These are phyloP conservation scores for Sardinella longiceps DNA, from an alignment of 2,797 vertebrate genomes.

Conservation along the genomic window DNA sequence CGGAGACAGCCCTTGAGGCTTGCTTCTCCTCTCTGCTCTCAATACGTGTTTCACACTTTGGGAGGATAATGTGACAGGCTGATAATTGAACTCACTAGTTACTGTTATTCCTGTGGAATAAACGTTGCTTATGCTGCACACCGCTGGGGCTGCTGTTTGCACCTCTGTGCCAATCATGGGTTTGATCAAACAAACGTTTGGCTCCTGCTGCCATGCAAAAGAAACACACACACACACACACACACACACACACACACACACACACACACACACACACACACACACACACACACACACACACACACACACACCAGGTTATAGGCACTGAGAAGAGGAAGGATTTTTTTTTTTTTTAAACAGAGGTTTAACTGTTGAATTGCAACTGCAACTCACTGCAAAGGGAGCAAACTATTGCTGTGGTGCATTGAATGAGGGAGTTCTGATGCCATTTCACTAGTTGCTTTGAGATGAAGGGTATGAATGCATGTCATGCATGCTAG, in stretches of 20 bases:
- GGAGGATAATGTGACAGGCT: conserved; percentile 63
- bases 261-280: background rate
- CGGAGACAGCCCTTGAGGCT: conserved; percentile 54
- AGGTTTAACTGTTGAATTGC: background rate
- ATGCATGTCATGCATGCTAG: too few species aligned
- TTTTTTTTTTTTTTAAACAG: background rate
- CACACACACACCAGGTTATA: background rate
- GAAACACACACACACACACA: background rate
- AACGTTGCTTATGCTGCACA: conserved; percentile 51
- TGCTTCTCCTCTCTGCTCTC: conserved; percentile 51
- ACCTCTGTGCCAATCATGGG: conserved; percentile 29
- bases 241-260: background rate
- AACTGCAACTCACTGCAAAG: background rate
- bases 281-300: background rate
- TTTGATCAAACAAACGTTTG: conserved; percentile 5
- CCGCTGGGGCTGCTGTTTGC: conserved; percentile 6
- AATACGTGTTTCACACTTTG: conserved; percentile 55
- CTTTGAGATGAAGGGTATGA: background rate
- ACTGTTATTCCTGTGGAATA: conserved; percentile 58
- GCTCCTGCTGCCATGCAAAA: background rate
- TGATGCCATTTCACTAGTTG: background rate
- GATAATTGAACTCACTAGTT: conserved; percentile 64
- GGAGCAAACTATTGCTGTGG: background rate
- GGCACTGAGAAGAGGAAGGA: background rate
- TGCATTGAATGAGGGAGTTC: background rate